A percentile compares a stretch with the other conserved stretches of the same genome.
These are phyloP conservation scores for Scaptomyza pallida DNA, from an alignment of 1,140 invertebrate genomes.

Conservation along the genomic window DNA sequence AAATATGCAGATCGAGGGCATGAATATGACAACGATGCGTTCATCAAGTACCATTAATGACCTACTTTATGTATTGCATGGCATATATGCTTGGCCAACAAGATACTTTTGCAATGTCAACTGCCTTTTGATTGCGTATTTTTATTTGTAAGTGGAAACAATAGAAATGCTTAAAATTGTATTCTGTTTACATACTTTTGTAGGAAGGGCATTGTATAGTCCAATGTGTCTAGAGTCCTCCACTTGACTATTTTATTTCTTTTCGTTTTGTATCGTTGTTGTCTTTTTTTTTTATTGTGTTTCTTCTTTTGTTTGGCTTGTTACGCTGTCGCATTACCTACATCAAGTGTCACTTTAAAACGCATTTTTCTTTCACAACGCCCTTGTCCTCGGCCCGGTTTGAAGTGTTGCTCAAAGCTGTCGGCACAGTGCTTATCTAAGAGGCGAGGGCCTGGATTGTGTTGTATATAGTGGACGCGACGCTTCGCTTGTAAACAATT, in stretches of 20 bases:
- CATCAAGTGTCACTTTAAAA: conserved; percentile 79
- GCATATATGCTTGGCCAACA: conserved; percentile 1
- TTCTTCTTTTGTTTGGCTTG: conserved; percentile 47
- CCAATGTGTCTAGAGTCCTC: neutral
- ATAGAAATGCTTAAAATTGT: neutral
- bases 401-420: conserved; percentile 71
- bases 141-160: conserved; percentile 3
- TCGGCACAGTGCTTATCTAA: conserved; percentile 65
- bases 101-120: neutral
- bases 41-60: conserved; percentile 16
- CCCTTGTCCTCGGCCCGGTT: conserved; percentile 14
- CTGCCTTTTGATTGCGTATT: neutral
- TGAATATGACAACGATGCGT: conserved; percentile 7
- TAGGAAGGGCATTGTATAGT: conserved; percentile 35
- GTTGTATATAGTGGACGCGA: neutral
- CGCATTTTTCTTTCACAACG: conserved; percentile 66
- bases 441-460: neutral
- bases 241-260: conserved; percentile 35
- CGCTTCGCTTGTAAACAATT: conserved; percentile 69
- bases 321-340: conserved; percentile 76
- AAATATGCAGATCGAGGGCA: neutral
- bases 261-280: conserved; percentile 44
- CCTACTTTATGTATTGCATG: conserved; percentile 8
- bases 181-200: neutral
- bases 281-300: no score